Evolutionary conservation across 1,140 invertebrate species (phyloP).

Genomic region (Diabrotica virgifera): DNA sequence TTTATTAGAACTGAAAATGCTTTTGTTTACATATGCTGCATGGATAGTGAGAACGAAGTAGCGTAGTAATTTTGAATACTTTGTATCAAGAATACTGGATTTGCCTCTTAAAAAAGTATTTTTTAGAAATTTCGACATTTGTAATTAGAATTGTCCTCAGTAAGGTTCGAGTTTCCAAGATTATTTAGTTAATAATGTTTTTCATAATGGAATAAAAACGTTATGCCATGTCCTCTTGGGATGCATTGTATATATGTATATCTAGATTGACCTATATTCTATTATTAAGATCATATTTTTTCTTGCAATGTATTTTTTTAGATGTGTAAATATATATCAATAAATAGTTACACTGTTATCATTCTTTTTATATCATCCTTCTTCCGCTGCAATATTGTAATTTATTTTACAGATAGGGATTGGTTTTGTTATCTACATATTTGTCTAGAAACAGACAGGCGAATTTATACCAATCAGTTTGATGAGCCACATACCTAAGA

Average conservation of each 20-base stretch:
- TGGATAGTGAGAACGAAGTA: no score
- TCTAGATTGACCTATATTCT: conserved; percentile 43
- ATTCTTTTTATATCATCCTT: no score
- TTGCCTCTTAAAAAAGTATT: not conserved
- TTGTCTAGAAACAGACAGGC: no score
- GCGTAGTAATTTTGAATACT: no score
- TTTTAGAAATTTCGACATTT: not conserved
- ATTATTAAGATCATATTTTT: conserved; percentile 46
- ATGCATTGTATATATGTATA: conserved; percentile 47
- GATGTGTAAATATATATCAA: conserved; percentile 42
- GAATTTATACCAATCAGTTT: no score
- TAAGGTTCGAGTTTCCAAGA: not conserved
- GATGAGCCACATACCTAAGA: no score
- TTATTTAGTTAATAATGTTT: conserved; percentile 1
- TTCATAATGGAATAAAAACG: not conserved
- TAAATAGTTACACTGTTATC: conserved; percentile 20
- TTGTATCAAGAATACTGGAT: not conserved
- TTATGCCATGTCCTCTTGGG: conserved; percentile 40
- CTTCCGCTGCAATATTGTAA: no score
- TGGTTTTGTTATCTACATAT: no score
- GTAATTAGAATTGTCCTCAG: not conserved
- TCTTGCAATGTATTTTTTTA: conserved; percentile 49
- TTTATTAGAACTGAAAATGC: no score
- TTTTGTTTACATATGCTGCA: no score
- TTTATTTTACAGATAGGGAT: no score